Conservation (phyloP, 2,113 vertebrate species). For the Anhinga rufa region DNA sequence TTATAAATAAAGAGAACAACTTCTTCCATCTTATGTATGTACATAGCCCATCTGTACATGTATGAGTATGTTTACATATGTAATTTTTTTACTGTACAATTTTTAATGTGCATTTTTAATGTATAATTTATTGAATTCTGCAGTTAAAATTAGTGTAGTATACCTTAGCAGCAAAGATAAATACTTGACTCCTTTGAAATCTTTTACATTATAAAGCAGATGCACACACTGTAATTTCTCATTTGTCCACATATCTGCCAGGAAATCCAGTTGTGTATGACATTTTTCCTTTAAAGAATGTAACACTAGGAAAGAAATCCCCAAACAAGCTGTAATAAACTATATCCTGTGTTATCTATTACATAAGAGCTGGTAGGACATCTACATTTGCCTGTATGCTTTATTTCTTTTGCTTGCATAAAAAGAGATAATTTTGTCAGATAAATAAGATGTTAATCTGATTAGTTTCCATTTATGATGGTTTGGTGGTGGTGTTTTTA, state of each 20-base stretch:
- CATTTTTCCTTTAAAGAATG: not conserved
- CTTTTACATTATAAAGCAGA: not conserved
- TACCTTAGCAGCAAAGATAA: not conserved
- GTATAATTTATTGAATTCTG: not conserved
- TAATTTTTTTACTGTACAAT: not conserved
- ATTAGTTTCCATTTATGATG: constrained; percentile 49
- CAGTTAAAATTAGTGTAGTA: not conserved
- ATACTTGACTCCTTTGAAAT: not conserved
- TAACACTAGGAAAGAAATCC: not conserved
- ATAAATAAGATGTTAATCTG: constrained; percentile 58
- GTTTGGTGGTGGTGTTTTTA: constrained; percentile 46
- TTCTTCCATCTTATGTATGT: not conserved
- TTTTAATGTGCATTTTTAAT: not conserved
- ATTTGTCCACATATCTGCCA: not conserved
- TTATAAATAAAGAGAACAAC: not conserved
- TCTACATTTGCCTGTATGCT: constrained; percentile 6
- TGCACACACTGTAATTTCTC: not conserved
- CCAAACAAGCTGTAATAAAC: not conserved
- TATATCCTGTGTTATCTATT: not conserved
- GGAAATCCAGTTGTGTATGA: not conserved
- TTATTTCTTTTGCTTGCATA: constrained; percentile 54
- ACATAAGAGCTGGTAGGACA: not conserved
- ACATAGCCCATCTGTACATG: not conserved
- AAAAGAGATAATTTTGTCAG: constrained; percentile 48
- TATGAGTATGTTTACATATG: not conserved